These are phyloP conservation scores for Coluber constrictor DNA, from an alignment of 2,797 vertebrate species.

Conservation along the genomic window DNA sequence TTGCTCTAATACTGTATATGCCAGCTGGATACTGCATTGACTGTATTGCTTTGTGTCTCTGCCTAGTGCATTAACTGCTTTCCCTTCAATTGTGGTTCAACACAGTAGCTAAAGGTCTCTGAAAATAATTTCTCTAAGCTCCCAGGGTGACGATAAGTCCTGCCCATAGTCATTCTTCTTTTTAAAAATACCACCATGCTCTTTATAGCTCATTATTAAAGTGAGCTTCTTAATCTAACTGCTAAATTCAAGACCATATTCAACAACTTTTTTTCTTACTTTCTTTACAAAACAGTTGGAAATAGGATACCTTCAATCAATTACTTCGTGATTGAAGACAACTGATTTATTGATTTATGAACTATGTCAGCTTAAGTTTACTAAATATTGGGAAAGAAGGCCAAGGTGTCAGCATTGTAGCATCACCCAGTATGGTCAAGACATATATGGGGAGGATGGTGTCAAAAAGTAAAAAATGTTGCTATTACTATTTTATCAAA, in stretches of 20 bases:
- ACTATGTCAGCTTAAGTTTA: slow-evolving; percentile 26
- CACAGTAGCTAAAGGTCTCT: neutral
- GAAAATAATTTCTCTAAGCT: neutral
- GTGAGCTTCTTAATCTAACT: neutral
- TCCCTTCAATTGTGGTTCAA: neutral
- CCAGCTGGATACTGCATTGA: neutral
- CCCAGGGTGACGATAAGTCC: too few relatives aligned
- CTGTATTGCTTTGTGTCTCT: neutral
- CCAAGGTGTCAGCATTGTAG: neutral
- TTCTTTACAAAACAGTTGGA: neutral
- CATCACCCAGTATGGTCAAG: neutral
- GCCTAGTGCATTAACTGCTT: neutral
- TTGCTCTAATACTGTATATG: neutral
- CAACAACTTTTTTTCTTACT: neutral
- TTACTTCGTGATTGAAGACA: neutral
- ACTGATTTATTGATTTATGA: slow-evolving; percentile 32
- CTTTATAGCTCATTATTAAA: neutral
- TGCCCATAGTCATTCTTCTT: neutral
- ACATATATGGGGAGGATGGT: neutral
- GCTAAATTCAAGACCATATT: neutral
- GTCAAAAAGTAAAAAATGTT: neutral
- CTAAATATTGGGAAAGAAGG: neutral
- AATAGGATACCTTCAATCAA: neutral
- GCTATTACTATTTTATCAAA: neutral
- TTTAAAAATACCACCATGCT: neutral